Percentiles rank a stretch among this genome's conserved stretches.
phyloP scores from a whole-genome alignment of 2,113 vertebrate genomes.

The Clupea harengus region DNA sequence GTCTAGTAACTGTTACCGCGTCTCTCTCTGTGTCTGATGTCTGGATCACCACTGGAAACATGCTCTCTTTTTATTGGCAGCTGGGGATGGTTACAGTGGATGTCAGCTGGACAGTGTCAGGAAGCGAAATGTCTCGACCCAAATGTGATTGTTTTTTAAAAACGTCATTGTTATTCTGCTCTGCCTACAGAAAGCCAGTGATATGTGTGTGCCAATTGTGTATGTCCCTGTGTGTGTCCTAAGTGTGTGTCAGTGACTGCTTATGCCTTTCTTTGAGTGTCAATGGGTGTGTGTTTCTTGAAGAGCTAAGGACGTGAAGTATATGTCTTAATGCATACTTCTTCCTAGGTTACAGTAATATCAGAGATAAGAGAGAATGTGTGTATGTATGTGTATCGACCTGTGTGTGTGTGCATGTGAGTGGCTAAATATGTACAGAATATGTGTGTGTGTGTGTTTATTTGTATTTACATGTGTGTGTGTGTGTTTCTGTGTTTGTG shows the following conservation, averaged over 20 bases:
- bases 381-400: not conserved
- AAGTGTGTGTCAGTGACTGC: not conserved
- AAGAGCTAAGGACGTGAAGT: too few species aligned
- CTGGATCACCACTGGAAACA: not conserved
- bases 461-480: not conserved
- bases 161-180: conserved; percentile 2
- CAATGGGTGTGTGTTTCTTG: too few species aligned
- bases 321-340: too few species aligned
- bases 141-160: not conserved
- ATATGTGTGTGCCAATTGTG: not conserved
- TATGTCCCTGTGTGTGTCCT: not conserved
- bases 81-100: not conserved
- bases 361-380: not conserved
- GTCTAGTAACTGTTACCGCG: not conserved
- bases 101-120: not conserved
- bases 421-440: too few species aligned
- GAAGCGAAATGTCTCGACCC: not conserved
- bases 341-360: too few species aligned
- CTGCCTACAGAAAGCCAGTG: not conserved
- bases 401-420: not conserved
- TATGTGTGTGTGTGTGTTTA: conserved; percentile 3
- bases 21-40: not conserved
- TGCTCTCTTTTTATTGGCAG: not conserved
- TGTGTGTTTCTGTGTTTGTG: conserved; percentile 9
- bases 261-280: too few species aligned